Evolutionary conservation across 2,888 invertebrate species (phyloP).

Genomic region (Athetis lepigone): DNA sequence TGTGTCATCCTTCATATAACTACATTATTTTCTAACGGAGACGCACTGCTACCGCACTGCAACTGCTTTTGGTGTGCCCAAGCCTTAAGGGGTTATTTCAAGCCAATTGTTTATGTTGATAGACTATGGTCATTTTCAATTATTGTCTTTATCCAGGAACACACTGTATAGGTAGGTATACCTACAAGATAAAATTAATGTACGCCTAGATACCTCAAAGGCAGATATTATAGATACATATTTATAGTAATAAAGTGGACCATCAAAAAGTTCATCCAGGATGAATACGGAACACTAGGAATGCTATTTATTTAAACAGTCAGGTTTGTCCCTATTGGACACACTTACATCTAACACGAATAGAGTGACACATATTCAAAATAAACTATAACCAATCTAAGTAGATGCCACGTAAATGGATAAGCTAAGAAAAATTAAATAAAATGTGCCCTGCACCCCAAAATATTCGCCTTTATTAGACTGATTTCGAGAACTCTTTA

Average conservation of each 20-base stretch:
- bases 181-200: not conserved
- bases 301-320: constrained; percentile 3
- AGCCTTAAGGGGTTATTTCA: too few species aligned
- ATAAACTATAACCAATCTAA: too few species aligned
- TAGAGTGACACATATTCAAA: too few species aligned
- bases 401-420: constrained; percentile 2
- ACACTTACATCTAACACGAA: not conserved
- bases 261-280: not conserved
- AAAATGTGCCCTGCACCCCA: not conserved
- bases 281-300: not conserved
- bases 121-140: too few species aligned
- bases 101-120: too few species aligned
- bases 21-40: too few species aligned
- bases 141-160: too few species aligned
- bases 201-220: not conserved
- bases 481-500: not conserved
- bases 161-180: too few species aligned
- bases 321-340: not conserved
- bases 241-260: not conserved
- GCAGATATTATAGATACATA: not conserved
- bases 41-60: too few species aligned
- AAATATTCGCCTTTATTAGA: not conserved
- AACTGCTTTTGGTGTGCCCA: too few species aligned
- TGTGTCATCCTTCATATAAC: too few species aligned
- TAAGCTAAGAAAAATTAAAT: constrained; percentile 1